Conservation (phyloP, 1,140 invertebrate genomes). For the Vollenhovia emeryi region DNA sequence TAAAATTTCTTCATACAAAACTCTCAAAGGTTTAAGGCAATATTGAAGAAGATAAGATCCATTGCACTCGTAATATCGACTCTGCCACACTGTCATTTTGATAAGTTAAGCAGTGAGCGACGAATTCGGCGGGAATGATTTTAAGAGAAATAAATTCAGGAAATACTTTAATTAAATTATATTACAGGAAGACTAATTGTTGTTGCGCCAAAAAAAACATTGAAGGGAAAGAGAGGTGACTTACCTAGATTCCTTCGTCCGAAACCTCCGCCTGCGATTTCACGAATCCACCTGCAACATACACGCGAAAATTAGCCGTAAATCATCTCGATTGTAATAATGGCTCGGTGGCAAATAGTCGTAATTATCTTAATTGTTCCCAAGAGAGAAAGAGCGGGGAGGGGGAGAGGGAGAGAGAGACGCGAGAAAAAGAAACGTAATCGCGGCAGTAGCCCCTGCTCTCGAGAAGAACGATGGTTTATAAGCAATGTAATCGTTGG, state of each 20-base stretch:
- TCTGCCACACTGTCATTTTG: background rate
- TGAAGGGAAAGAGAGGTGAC: background rate
- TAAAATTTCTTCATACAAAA: background rate
- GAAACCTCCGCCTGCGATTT: conserved; percentile 75
- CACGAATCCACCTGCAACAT: conserved; percentile 72
- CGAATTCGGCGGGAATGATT: background rate
- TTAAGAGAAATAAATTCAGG: background rate
- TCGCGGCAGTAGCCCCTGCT: conserved; percentile 16
- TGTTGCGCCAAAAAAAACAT: background rate
- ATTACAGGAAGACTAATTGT: background rate
- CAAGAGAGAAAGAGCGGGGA: background rate
- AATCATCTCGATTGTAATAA: conserved; percentile 8
- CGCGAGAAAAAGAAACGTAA: conserved; percentile 5
- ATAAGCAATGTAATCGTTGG: conserved; percentile 37
- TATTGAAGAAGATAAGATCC: background rate
- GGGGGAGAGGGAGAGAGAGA: background rate
- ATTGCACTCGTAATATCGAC: background rate
- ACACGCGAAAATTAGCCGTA: conserved; percentile 42
- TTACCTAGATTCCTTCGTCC: conserved; percentile 79
- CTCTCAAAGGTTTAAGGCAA: background rate
- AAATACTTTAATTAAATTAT: conserved; percentile 9
- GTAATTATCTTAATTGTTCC: background rate
- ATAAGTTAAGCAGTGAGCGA: background rate
- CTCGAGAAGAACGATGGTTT: conserved; percentile 16
- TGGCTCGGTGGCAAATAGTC: background rate